Conservation (phyloP, 2,113 vertebrate genomes). For the Misgurnus mizolepis region DNA sequence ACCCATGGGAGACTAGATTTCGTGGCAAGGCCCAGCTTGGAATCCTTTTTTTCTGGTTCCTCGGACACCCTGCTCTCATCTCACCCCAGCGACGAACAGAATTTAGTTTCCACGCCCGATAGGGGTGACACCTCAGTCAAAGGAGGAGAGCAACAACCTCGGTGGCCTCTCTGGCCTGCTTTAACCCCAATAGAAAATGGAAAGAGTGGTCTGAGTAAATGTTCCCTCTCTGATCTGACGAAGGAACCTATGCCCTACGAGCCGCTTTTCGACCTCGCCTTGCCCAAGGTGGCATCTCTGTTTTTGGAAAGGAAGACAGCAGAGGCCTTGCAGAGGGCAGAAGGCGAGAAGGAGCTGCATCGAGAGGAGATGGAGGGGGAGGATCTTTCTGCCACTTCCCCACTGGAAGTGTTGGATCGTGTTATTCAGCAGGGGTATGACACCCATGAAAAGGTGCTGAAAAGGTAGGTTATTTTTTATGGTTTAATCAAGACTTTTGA, state of each 20-base stretch:
- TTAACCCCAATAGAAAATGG: slow-evolving; percentile 82
- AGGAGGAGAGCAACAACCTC: slow-evolving; percentile 57
- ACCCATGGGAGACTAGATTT: slow-evolving; percentile 71
- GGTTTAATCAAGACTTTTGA: background rate
- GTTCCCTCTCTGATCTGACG: slow-evolving; percentile 26
- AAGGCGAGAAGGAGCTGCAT: slow-evolving; percentile 50
- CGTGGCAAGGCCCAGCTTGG: slow-evolving; percentile 72
- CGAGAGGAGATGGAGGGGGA: slow-evolving; percentile 44
- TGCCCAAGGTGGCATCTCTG: slow-evolving; percentile 86
- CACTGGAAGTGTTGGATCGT: slow-evolving; percentile 85
- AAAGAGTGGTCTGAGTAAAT: slow-evolving; percentile 46
- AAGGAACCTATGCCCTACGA: slow-evolving; percentile 78
- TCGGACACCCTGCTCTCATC: slow-evolving; percentile 62
- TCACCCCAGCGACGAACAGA: slow-evolving; percentile 22
- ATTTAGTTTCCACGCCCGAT: slow-evolving; percentile 73
- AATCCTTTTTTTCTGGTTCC: slow-evolving; percentile 79
- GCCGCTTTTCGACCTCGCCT: slow-evolving; percentile 86
- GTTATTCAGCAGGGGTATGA: slow-evolving; percentile 88
- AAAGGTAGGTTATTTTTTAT: slow-evolving; percentile 70
- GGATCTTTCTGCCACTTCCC: slow-evolving; percentile 72
- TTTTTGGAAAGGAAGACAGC: slow-evolving; percentile 83
- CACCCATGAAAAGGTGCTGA: slow-evolving; percentile 83
- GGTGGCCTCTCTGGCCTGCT: slow-evolving; percentile 62
- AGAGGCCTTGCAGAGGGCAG: slow-evolving; percentile 77
- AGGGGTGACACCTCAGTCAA: slow-evolving; percentile 56